Percentiles rank a stretch among this genome's conserved stretches.
Evolutionary conservation across 2,888 invertebrate genomes (phyloP).

Genomic region (Calliphora vomitoria): DNA sequence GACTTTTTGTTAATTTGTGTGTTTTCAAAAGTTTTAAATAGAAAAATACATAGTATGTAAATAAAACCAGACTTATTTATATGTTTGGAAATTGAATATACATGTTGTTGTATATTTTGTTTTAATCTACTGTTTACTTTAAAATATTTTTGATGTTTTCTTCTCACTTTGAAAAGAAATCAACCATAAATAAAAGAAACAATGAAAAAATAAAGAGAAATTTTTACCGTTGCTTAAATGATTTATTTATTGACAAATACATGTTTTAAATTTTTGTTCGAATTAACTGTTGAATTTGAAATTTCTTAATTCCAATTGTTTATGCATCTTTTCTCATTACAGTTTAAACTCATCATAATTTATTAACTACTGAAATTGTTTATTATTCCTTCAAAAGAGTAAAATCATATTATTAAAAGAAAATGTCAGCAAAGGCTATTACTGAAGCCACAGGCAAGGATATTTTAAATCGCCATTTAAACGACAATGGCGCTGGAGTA

Average conservation of each 20-base stretch:
- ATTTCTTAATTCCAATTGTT: neutral
- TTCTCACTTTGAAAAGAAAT: neutral
- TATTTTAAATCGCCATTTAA: conserved; percentile 93
- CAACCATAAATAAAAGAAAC: neutral
- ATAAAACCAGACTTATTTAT: neutral
- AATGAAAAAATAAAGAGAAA: conserved; percentile 19
- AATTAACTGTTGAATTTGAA: neutral
- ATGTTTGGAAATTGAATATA: neutral
- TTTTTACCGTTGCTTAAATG: conserved; percentile 52
- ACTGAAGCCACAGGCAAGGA: conserved; percentile 97
- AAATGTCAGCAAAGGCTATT: conserved; percentile 98
- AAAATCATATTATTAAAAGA: conserved; percentile 70
- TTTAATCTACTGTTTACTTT: neutral
- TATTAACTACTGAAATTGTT: conserved; percentile 1
- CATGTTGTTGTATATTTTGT: neutral
- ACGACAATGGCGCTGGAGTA: conserved; percentile 88
- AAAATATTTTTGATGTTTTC: neutral
- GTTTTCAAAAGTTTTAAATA: conserved; percentile 39
- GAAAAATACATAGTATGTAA: neutral
- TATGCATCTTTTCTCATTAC: conserved; percentile 23
- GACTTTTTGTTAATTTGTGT: conserved; percentile 17
- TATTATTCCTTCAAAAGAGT: neutral
- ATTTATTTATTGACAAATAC: neutral
- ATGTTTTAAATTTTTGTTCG: too few species aligned
- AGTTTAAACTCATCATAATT: conserved; percentile 36